These are phyloP conservation scores for Torymus auratus DNA, from an alignment of 2,888 invertebrate genomes.

Conservation along the genomic window DNA sequence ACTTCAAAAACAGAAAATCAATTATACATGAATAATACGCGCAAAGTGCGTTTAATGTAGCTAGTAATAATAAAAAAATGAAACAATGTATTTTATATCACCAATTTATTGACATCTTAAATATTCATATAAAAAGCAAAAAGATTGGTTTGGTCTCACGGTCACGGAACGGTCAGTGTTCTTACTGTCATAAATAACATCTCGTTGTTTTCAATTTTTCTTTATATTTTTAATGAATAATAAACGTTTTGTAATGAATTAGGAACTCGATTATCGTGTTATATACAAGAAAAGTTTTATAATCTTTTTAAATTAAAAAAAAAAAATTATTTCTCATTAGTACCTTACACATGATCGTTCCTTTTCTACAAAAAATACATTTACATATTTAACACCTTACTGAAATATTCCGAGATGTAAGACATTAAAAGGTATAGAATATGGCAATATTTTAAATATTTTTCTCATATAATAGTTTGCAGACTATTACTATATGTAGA, in stretches of 20 bases:
- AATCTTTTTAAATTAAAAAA: constrained; percentile 35
- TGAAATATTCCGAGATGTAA: constrained; percentile 53
- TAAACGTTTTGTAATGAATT: constrained; percentile 44
- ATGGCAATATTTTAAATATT: constrained; percentile 50
- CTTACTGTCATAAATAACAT: constrained; percentile 43
- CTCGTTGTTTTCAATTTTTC: constrained; percentile 42
- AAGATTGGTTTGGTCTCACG: constrained; percentile 56
- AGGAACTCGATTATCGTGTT: constrained; percentile 50
- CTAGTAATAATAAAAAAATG: constrained; percentile 37
- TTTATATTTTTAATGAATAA: constrained; percentile 30
- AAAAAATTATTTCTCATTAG: constrained; percentile 44
- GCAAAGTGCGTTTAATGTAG: too few species aligned
- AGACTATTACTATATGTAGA: constrained; percentile 41
- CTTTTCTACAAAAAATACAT: constrained; percentile 54
- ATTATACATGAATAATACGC: too few species aligned
- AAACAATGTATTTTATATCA: constrained; percentile 55
- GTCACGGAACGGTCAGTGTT: constrained; percentile 54
- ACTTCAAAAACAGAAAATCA: too few species aligned
- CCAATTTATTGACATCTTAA: constrained; percentile 55
- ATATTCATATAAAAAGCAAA: constrained; percentile 58
- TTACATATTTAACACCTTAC: constrained; percentile 36
- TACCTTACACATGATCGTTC: constrained; percentile 48
- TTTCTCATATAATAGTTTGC: constrained; percentile 29
- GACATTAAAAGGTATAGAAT: constrained; percentile 42
- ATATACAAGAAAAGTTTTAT: constrained; percentile 53